These are phyloP conservation scores for Aelia acuminata DNA, from an alignment of 2,888 invertebrate species.

Conservation along the genomic window DNA sequence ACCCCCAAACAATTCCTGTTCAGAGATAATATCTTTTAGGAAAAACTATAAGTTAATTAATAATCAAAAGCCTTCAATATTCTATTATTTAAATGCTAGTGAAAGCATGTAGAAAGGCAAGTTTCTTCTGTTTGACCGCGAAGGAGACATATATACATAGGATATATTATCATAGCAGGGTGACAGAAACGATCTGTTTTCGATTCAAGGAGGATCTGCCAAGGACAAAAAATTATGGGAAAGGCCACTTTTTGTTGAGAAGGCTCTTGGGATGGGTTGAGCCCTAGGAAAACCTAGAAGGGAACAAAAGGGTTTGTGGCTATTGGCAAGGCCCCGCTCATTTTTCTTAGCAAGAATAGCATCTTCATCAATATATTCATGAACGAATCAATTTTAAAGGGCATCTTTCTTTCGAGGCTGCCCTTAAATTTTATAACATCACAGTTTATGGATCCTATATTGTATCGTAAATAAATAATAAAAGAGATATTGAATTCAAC, in stretches of 20 bases:
- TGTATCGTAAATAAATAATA: background rate
- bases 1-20: too few species aligned
- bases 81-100: too few species aligned
- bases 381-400: conserved; percentile 3
- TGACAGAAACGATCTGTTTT: background rate
- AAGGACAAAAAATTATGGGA: background rate
- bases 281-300: background rate
- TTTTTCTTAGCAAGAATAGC: conserved; percentile 8
- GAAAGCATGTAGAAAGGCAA: background rate
- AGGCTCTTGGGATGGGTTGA: background rate
- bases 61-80: too few species aligned
- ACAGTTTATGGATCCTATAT: background rate
- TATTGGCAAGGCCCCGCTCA: background rate
- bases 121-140: background rate
- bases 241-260: background rate
- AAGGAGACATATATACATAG: background rate
- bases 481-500: background rate
- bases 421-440: background rate
- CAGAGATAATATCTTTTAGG: too few species aligned
- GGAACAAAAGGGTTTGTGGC: background rate
- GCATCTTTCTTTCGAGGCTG: background rate
- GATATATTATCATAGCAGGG: background rate
- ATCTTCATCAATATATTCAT: conserved; percentile 28
- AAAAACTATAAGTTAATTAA: too few species aligned
- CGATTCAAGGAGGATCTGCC: background rate